Base-by-base conservation (phyloP, 2,888 invertebrate species). In the Neria commutata region DNA sequence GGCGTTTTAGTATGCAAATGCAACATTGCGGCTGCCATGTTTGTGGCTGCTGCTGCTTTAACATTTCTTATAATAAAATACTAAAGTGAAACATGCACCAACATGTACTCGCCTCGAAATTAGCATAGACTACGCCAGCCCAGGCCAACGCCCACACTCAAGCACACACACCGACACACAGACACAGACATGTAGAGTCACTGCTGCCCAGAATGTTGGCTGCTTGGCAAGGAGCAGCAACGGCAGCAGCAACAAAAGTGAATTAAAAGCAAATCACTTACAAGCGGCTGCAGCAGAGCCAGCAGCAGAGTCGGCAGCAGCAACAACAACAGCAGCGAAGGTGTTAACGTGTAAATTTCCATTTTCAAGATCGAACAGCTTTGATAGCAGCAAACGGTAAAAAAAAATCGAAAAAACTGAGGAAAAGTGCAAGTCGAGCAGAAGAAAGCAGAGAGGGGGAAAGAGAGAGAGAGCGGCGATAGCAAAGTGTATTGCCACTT, bases 321-420 rank as follows among this genome's bases (percentile, higher is more conserved):
- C n/a, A 37, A 37, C 37, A 37, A n/a, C 37, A 37, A 73, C 74
- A 72, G 73, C 67, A 73, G 73, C 71, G 71, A 74, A 76, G 78
- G 78, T 77, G 76, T 77, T 76, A 76, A 76, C 72, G 76, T 76
- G 76, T 74, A 77, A 76, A 76, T 76, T 76, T 74, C 71, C 77
- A 76, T 77, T 77, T 75, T 70, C 75, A 69, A 72, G 72, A 72
- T 72, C 69, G 65, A 70, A 62, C 61, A 52, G 56, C 55, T 56
- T 52, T 59, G 67, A 67, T 67, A 63, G 52, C 29, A 29, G 29
- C 11, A 6, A 29, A 11, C 6, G 11, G 29, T 11, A 11, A 29
- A 11, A 29, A 11, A 29, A 11, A 11, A 11, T 8, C 6, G 29
- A 11, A 29, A 11, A 29, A 29, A 29, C 6, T 8, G 29, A 29